Conservation (phyloP, 2,113 vertebrate genomes). For the Anser brachyrhynchus region DNA sequence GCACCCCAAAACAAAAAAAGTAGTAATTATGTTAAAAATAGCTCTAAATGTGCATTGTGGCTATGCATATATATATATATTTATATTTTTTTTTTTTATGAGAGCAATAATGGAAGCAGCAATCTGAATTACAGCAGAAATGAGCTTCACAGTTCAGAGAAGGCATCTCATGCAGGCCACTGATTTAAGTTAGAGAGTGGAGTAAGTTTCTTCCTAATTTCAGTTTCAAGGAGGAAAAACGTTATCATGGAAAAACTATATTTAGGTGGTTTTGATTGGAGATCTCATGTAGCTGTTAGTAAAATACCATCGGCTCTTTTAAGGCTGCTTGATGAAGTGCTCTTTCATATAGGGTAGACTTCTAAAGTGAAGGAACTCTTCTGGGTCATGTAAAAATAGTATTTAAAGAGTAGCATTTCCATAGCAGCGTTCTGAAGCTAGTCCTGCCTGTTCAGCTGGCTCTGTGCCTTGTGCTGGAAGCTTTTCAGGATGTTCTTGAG, state of each 20-base stretch:
- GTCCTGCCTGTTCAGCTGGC: slow-evolving; percentile 50
- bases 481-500: slow-evolving; percentile 53
- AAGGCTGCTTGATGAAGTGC: background rate
- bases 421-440: slow-evolving; percentile 54
- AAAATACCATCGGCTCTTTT: slow-evolving; percentile 23
- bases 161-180: background rate
- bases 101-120: background rate
- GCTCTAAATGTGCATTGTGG: background rate
- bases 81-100: background rate
- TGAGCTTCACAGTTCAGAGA: background rate
- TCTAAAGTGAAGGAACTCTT: slow-evolving; percentile 30
- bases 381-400: slow-evolving; percentile 60
- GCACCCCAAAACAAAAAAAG: background rate
- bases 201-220: background rate
- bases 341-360: background rate
- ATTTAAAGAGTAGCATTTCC: slow-evolving; percentile 51
- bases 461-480: slow-evolving; percentile 42
- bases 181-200: background rate
- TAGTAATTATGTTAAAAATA: background rate
- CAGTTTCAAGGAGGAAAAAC: background rate
- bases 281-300: background rate
- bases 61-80: background rate
- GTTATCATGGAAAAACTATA: background rate
- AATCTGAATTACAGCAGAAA: background rate
- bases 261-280: slow-evolving; percentile 10